phyloP scores from a whole-genome alignment of 2,113 vertebrate species.

The Natator depressus region DNA sequence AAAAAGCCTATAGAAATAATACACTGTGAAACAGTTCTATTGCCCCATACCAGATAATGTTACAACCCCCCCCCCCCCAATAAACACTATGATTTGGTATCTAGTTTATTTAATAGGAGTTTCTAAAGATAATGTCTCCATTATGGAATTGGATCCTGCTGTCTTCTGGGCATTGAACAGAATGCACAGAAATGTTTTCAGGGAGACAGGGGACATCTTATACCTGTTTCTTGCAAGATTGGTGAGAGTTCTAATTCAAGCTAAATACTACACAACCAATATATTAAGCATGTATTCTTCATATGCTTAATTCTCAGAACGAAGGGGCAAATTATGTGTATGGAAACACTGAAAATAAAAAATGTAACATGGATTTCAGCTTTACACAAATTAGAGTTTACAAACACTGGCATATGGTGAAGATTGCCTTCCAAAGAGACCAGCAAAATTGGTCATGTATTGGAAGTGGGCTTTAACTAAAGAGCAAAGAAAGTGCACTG shows the following conservation, averaged over 20 bases:
- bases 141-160: background rate
- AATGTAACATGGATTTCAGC: background rate
- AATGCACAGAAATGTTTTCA: background rate
- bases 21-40: background rate
- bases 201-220: background rate
- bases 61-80: background rate
- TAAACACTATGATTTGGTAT: background rate
- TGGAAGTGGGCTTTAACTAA: background rate
- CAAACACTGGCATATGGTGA: background rate
- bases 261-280: background rate
- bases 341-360: background rate
- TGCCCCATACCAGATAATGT: background rate
- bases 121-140: background rate
- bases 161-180: background rate
- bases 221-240: background rate
- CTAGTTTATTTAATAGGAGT: background rate
- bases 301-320: background rate
- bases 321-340: background rate
- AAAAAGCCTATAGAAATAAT: background rate
- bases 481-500: background rate
- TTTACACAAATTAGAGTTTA: slow-evolving; percentile 3
- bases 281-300: background rate
- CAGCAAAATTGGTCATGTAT: background rate
- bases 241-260: background rate
- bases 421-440: background rate